A percentile compares a stretch with the other conserved stretches of the same genome.
Evolutionary conservation across 2,797 vertebrate genomes (phyloP).

Genomic region (Lindbergichthys nudifrons): DNA sequence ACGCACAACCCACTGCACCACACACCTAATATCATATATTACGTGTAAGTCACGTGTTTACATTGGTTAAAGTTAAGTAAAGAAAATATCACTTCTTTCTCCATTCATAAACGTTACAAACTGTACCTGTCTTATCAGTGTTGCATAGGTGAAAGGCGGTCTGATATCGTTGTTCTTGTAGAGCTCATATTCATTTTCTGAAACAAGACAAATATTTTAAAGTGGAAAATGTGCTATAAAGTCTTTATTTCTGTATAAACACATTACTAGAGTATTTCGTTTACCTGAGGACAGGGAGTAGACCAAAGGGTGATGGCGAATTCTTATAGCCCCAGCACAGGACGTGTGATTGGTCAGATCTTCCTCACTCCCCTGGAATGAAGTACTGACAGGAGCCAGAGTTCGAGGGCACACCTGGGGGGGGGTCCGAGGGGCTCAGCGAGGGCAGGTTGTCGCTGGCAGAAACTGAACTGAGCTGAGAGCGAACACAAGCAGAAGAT

Average conservation of each 20-base stretch:
- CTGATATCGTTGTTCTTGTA: conserved; percentile 96
- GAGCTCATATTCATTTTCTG: conserved; percentile 95
- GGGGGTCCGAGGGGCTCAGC: conserved; percentile 87
- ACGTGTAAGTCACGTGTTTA: neutral
- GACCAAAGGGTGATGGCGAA: conserved; percentile 86
- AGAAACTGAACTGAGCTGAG: conserved; percentile 87
- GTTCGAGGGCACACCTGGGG: conserved; percentile 85
- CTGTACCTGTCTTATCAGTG: conserved; percentile 95
- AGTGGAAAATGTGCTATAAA: neutral
- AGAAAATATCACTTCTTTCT: neutral
- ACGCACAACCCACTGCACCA: no score
- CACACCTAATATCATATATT: no score
- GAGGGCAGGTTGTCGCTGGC: conserved; percentile 86
- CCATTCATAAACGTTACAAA: neutral
- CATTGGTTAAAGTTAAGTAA: neutral
- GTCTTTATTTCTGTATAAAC: neutral
- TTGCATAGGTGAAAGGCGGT: conserved; percentile 97
- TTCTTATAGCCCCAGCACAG: conserved; percentile 86
- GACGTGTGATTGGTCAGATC: conserved; percentile 84
- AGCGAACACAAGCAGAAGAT: conserved; percentile 16
- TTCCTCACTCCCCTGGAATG: conserved; percentile 87
- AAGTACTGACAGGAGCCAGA: conserved; percentile 83
- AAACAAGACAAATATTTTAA: conserved; percentile 44
- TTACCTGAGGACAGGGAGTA: conserved; percentile 91
- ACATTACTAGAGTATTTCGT: neutral